Percentiles rank a stretch among this genome's conserved stretches.
These are phyloP conservation scores for Solen grandis DNA, from an alignment of 1,140 invertebrate species.

Conservation along the genomic window DNA sequence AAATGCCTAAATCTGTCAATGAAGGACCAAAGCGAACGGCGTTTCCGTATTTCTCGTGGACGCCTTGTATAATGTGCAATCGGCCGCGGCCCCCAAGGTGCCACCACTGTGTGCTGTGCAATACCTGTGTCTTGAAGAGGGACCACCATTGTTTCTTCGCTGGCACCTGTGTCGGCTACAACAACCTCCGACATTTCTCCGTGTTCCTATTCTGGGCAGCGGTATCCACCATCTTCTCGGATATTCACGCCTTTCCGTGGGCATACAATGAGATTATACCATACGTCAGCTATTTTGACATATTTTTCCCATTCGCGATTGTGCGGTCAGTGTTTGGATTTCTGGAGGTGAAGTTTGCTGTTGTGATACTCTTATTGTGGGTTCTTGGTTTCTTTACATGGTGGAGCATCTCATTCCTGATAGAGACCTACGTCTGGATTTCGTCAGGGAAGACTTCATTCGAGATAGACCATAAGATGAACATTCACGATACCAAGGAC, in stretches of 20 bases:
- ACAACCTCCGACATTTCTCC: constrained; percentile 93
- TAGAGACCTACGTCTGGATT: constrained; percentile 40
- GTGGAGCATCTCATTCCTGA: constrained; percentile 44
- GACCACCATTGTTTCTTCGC: constrained; percentile 97
- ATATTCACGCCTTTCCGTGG: constrained; percentile 44
- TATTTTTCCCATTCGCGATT: constrained; percentile 49
- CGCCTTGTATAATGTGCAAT: constrained; percentile 63
- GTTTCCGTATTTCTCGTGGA: constrained; percentile 70
- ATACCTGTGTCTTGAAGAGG: constrained; percentile 81
- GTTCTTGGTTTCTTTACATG: constrained; percentile 48
- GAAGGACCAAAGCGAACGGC: constrained; percentile 43
- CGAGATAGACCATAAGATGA: constrained; percentile 60
- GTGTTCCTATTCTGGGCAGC: constrained; percentile 86
- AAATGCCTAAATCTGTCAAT: constrained; percentile 38
- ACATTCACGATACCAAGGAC: constrained; percentile 52
- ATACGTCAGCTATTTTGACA: constrained; percentile 47
- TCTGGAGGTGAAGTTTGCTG: neutral
- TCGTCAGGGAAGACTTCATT: constrained; percentile 61
- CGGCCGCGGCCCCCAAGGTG: constrained; percentile 64
- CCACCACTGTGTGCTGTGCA: constrained; percentile 71
- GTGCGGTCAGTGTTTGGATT: constrained; percentile 51
- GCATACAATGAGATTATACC: constrained; percentile 39
- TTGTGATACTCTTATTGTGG: constrained; percentile 40
- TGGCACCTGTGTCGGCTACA: constrained; percentile 93
- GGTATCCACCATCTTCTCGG: constrained; percentile 30